These are phyloP conservation scores for Puma concolor DNA, from an alignment of 2,113 vertebrate species.

Conservation along the genomic window DNA sequence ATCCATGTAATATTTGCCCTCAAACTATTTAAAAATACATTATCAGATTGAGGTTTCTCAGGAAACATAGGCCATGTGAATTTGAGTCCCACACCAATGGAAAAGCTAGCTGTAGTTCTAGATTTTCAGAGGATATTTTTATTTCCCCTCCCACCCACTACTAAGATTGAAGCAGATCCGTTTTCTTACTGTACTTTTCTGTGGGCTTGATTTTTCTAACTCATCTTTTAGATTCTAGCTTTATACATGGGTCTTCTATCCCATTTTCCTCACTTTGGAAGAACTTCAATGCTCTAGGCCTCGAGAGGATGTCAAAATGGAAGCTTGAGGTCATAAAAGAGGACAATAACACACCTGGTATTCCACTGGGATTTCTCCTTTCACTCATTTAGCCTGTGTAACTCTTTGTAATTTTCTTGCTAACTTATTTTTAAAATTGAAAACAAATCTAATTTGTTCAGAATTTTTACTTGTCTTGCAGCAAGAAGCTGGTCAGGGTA, in stretches of 20 bases:
- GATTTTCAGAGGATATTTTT: conserved; percentile 1
- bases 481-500: not conserved
- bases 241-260: not conserved
- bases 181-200: not conserved
- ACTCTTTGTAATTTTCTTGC: not conserved
- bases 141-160: not conserved
- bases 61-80: not conserved
- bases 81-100: not conserved
- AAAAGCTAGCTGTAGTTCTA: not conserved
- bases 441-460: not conserved
- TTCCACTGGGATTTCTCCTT: not conserved
- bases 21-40: conserved; percentile 38
- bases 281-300: not conserved
- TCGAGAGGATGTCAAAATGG: not conserved
- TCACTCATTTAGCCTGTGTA: not conserved
- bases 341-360: not conserved
- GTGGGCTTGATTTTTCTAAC: not conserved
- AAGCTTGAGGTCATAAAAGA: not conserved
- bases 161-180: not conserved
- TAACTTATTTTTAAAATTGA: conserved; percentile 27
- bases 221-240: not conserved
- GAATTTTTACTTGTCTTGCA: not conserved
- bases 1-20: not conserved
- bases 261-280: not conserved
- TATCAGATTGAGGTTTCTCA: not conserved